Evolutionary conservation across 2,888 invertebrate genomes (phyloP).

Genomic region (Sarcophaga caerulescens): DNA sequence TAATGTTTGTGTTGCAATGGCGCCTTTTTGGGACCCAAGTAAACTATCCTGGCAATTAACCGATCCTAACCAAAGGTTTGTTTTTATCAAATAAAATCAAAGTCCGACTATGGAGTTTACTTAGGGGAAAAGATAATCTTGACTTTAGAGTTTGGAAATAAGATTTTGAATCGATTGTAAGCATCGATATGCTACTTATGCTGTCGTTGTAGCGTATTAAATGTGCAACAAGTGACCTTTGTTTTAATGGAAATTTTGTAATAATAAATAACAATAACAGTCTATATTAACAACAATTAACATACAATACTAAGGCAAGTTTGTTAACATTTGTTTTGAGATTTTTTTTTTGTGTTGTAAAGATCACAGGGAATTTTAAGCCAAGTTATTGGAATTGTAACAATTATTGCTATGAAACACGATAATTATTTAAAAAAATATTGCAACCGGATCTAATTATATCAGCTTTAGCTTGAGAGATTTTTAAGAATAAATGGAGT

Average conservation of each 20-base stretch:
- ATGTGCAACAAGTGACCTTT: constrained; percentile 44
- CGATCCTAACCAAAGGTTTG: no score
- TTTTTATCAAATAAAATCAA: no score
- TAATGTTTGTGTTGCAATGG: no score
- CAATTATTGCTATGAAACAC: constrained; percentile 50
- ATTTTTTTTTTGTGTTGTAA: background rate
- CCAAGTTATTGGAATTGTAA: constrained; percentile 62
- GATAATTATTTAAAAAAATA: background rate
- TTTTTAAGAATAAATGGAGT: background rate
- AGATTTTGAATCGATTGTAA: no score
- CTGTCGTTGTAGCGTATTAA: background rate
- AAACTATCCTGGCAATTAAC: no score
- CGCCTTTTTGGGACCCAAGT: no score
- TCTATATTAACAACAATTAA: constrained; percentile 47
- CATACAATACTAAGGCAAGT: constrained; percentile 50
- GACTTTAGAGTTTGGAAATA: no score
- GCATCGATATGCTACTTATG: no score
- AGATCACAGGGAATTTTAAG: constrained; percentile 58
- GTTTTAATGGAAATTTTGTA: constrained; percentile 29
- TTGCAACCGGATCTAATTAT: constrained; percentile 49
- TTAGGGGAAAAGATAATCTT: no score
- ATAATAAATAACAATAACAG: constrained; percentile 29
- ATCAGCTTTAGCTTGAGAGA: background rate
- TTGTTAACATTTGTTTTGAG: background rate
- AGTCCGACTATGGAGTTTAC: no score